phyloP scores from a whole-genome alignment of 2,113 vertebrate species.

The Cebidichthys violaceus region DNA sequence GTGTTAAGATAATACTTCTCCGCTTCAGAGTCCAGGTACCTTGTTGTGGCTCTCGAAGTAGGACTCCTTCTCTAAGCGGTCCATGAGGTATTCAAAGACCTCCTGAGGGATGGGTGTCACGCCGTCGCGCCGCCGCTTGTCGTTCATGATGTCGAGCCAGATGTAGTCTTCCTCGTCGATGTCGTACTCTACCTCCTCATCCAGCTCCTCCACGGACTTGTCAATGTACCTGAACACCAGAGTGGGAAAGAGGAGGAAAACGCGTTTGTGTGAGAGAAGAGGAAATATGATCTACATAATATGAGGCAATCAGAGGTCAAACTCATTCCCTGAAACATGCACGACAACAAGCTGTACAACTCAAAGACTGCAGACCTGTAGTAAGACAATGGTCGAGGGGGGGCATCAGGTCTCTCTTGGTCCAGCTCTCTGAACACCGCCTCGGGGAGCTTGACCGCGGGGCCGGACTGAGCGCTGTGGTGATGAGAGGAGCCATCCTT shows the following conservation, averaged over 20 bases:
- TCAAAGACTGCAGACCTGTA: conserved; percentile 89
- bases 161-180: conserved; percentile 99
- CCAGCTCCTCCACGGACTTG: conserved; percentile 97
- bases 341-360: neutral
- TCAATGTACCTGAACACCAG: conserved; percentile 92
- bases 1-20: neutral
- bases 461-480: conserved; percentile 88
- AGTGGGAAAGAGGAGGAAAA: conserved; percentile 11
- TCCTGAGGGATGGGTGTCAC: conserved; percentile 96
- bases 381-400: conserved; percentile 92
- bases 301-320: neutral
- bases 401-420: conserved; percentile 93
- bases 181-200: conserved; percentile 98
- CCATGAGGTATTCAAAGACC: conserved; percentile 98
- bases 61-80: conserved; percentile 97
- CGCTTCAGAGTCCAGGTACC: conserved; percentile 61
- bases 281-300: conserved; percentile 1
- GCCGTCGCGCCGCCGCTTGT: conserved; percentile 92
- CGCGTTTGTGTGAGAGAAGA: neutral
- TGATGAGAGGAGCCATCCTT: conserved; percentile 92
- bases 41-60: conserved; percentile 99
- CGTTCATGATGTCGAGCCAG: conserved; percentile 99
- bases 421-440: conserved; percentile 96
- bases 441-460: conserved; percentile 94
- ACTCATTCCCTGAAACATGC: neutral